Evolutionary conservation across 2,888 invertebrate genomes (phyloP), one percentile per base, ranked within the genome.

Genomic region (Andrena trimmerana): DNA sequence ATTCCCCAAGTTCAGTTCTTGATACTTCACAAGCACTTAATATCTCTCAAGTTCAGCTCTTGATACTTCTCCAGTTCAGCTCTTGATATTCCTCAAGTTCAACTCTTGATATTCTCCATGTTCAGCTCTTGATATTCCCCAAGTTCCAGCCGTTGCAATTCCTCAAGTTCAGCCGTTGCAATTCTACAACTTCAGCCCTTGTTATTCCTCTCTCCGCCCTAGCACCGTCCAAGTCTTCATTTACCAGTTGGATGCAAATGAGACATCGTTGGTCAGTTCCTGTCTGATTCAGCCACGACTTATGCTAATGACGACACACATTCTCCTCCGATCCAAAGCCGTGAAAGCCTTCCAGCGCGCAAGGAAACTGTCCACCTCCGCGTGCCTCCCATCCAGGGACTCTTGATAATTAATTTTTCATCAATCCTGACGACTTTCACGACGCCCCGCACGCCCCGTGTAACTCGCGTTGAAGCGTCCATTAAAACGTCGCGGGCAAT

Each of bases 371-470:
- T 68, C 16, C 57, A 24, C 20, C 42, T 66, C 6, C 20, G n/a
- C 13, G 29, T 10, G 24, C 52, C 16, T 7, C 20, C n/a, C 2
- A n/a, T n/a, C 42, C n/a, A 20, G 59, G 29, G 57, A 77, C 29
- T 29, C 27, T 65, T 29, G 33, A 20, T 20, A 33, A 48, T 57
- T 63, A 62, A 77, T 75, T 65, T 54, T 75, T 48, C n/a, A 48
- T 75, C 27, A 48, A 36, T 29, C 73, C 60, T 60, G 52, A n/a
- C 8, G 33, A 77, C 77, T 83, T 77, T 77, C 73, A 48, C 81
- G 62, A 52, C 48, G 50, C 27, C 48, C 68, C 24, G 29, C 16
- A 42, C 67, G 66, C 24, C 74, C 68, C n/a, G 74, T 54, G 70
- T 75, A 54, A 69, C 31, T 24, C 52, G 65, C 54, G 31, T 59